Evolutionary conservation across 1,140 invertebrate species (phyloP).

Genomic region (Leptoteleia sp.): DNA sequence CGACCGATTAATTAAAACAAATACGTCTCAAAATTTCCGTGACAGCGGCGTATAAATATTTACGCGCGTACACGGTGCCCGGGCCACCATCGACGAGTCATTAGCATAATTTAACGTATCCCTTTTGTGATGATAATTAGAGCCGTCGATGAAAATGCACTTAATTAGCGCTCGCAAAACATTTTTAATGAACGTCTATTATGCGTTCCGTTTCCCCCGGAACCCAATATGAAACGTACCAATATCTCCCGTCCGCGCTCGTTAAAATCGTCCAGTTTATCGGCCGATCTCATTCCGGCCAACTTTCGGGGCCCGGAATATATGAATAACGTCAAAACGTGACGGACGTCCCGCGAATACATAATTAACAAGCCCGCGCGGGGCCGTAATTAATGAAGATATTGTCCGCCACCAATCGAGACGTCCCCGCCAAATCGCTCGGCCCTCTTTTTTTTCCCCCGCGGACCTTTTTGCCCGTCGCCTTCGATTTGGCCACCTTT

Average conservation of each 20-base stretch:
- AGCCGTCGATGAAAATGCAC: slow-evolving; percentile 61
- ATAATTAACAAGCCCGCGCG: slow-evolving; percentile 57
- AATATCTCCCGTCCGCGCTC: slow-evolving; percentile 48
- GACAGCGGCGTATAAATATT: not conserved
- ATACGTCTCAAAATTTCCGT: not conserved
- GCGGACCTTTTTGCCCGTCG: not conserved
- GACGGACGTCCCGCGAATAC: slow-evolving; percentile 47
- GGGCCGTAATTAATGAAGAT: slow-evolving; percentile 46
- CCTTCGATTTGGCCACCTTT: slow-evolving; percentile 1
- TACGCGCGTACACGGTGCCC: not conserved
- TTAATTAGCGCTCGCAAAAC: too few species aligned
- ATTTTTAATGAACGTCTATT: slow-evolving; percentile 61
- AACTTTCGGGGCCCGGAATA: slow-evolving; percentile 52
- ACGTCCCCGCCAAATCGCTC: slow-evolving; percentile 13
- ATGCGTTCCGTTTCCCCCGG: slow-evolving; percentile 48
- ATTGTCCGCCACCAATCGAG: slow-evolving; percentile 23
- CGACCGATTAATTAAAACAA: not conserved
- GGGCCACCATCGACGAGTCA: slow-evolving; percentile 55
- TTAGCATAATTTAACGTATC: slow-evolving; percentile 57
- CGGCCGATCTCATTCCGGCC: slow-evolving; percentile 57
- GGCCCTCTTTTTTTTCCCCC: not conserved
- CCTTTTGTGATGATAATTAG: slow-evolving; percentile 63
- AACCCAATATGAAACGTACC: slow-evolving; percentile 56
- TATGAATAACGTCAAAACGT: slow-evolving; percentile 56
- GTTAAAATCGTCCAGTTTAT: slow-evolving; percentile 59